Evolutionary conservation across 2,797 vertebrate genomes (phyloP), one percentile per base, ranked within the genome.

Genomic region (Lagorchestes hirsutus): DNA sequence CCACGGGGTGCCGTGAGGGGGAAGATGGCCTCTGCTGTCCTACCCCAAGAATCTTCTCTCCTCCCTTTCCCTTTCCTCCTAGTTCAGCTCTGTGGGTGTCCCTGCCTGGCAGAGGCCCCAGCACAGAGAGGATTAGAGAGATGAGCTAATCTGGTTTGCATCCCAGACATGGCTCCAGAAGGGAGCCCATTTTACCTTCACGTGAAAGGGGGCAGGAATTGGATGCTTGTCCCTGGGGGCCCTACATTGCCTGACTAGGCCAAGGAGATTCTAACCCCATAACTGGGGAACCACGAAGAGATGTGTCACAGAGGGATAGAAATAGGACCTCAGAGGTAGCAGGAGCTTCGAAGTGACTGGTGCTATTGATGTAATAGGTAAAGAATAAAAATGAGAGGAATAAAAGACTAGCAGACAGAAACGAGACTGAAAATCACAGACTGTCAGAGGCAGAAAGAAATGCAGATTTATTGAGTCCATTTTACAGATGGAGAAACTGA

Each of bases 111-210:
- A 97, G 96, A 97, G 96, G 96, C 97, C 97, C 98, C 97, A 97
- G 97, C 97, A 95, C 97, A 96, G 94, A 98, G 94, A 97, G 97
- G 98, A 98, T 98, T 97, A 97, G 94, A 96, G 91, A 96, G 97
- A 97, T 98, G 97, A 98, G 97, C 97, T 97, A 98, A 97, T 98
- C 97, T 98, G 97, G 97, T 98, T 95, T 97, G 96, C 93, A 96
- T 97, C 96, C 98, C 97, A 97, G 97, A 97, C 96, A 58, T 59
- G 96, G 97, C 97, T 96, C 95, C 97, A 97, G 97, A 96, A 95
- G 96, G 96, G 95, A 94, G 97, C 97, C 97, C 67, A 96, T 92
- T 96, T 97, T 92, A 93, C 93, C 27, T 97, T 92, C 94, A 67
- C 91, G 90, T 91, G 92, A 87, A 93, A 97, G 54, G 92, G 92